These are phyloP conservation scores for Desoria tigrina DNA, from an alignment of 2,888 invertebrate genomes.

Conservation along the genomic window DNA sequence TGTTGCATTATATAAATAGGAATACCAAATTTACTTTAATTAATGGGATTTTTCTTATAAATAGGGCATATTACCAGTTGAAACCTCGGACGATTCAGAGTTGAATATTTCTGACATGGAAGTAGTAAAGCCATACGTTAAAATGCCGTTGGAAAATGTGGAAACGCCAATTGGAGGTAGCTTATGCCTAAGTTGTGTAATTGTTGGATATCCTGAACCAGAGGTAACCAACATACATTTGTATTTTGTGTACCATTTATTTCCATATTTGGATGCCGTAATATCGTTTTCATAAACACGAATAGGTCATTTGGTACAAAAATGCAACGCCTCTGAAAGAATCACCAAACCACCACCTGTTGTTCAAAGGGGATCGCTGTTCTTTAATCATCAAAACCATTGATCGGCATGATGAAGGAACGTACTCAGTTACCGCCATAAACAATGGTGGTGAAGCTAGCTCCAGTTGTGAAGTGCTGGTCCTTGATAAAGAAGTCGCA, in stretches of 20 bases:
- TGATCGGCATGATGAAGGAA: conserved; percentile 72
- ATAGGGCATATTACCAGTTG: conserved; percentile 66
- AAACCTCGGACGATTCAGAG: conserved; percentile 73
- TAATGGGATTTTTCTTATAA: no score
- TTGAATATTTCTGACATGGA: conserved; percentile 69
- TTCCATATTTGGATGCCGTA: no score
- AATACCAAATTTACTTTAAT: no score
- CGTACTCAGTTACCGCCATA: conserved; percentile 77
- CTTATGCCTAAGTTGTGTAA: conserved; percentile 72
- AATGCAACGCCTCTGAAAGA: conserved; percentile 79
- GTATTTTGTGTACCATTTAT: no score
- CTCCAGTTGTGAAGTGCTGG: conserved; percentile 68
- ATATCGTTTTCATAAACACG: no score
- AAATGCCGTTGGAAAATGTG: conserved; percentile 66
- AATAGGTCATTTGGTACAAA: conserved; percentile 76
- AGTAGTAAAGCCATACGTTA: conserved; percentile 71
- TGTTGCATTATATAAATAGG: neutral
- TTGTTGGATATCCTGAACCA: conserved; percentile 78
- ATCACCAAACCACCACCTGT: conserved; percentile 75
- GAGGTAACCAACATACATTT: conserved; percentile 62
- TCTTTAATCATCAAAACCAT: conserved; percentile 72
- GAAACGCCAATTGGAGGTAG: conserved; percentile 68
- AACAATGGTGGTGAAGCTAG: conserved; percentile 82
- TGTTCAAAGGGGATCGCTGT: conserved; percentile 81
- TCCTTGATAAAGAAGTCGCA: conserved; percentile 55